Conservation (phyloP, 2,888 invertebrate species). For the Hirtodrosophila histrioides region DNA sequence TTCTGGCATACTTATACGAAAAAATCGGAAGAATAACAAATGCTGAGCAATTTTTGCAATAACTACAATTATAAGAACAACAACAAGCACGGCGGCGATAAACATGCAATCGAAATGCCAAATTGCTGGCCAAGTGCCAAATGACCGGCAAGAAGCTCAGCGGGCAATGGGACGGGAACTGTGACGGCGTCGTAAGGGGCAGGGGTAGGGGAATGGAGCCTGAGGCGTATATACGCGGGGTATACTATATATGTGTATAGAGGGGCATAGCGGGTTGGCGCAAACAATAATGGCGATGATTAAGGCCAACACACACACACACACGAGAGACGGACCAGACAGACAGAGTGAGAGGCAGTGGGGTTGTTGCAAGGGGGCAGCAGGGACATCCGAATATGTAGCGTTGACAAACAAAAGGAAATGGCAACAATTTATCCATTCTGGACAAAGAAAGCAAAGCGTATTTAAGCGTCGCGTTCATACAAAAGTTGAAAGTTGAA, state of each 20-base stretch:
- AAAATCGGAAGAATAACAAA: constrained; percentile 36
- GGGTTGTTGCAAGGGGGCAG: neutral
- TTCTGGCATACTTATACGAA: constrained; percentile 3
- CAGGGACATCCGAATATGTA: constrained; percentile 1
- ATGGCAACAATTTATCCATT: constrained; percentile 70
- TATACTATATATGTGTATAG: neutral
- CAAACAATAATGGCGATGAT: constrained; percentile 61
- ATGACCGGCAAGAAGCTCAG: constrained; percentile 60
- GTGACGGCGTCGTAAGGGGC: constrained; percentile 4
- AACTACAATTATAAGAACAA: constrained; percentile 15
- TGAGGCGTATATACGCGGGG: constrained; percentile 15
- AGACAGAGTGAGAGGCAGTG: neutral
- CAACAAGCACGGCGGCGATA: constrained; percentile 40
- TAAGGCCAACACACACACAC: constrained; percentile 37
- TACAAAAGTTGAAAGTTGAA: constrained; percentile 62
- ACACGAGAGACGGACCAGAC: constrained; percentile 13
- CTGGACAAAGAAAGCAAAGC: constrained; percentile 35
- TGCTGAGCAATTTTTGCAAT: constrained; percentile 52
- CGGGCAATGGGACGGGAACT: constrained; percentile 11
- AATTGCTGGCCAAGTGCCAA: constrained; percentile 75
- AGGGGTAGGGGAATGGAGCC: constrained; percentile 12
- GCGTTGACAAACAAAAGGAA: constrained; percentile 73
- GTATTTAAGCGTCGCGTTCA: constrained; percentile 54
- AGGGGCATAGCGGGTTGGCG: constrained; percentile 13
- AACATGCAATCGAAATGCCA: constrained; percentile 78